phyloP scores from a whole-genome alignment of 2,797 vertebrate genomes.

The Sebastolobus alascanus region DNA sequence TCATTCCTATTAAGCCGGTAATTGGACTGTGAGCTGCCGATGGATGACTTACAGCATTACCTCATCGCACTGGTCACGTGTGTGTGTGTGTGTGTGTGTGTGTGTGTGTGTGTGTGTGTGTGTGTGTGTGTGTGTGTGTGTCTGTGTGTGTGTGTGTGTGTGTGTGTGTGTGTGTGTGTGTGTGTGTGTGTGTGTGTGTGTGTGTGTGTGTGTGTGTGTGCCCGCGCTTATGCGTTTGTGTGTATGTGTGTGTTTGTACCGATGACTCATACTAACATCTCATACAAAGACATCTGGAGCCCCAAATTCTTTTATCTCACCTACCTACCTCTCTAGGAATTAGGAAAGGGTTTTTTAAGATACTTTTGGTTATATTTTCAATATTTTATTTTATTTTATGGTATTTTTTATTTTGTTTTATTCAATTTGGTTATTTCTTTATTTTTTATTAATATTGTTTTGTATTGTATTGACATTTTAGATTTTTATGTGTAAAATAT shows the following conservation, averaged over 20 bases:
- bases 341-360: not conserved
- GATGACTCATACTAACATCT: constrained; percentile 52
- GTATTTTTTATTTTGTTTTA: not conserved
- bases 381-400: not conserved
- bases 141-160: not conserved
- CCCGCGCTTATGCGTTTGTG: not conserved
- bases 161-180: constrained; percentile 19
- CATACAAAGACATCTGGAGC: constrained; percentile 19
- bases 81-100: constrained; percentile 10
- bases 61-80: constrained; percentile 74
- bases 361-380: not conserved
- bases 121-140: constrained; percentile 3
- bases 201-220: constrained; percentile 4
- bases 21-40: constrained; percentile 76
- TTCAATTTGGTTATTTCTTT: not conserved
- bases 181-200: constrained; percentile 10
- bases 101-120: constrained; percentile 10
- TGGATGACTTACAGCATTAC: constrained; percentile 85
- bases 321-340: not conserved
- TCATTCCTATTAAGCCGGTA: constrained; percentile 76
- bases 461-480: not conserved
- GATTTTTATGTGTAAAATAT: not conserved
- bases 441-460: not conserved
- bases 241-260: not conserved
- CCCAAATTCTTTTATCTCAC: not conserved